Base-by-base conservation (phyloP, 2,113 vertebrate species). In the Nematolebias whitei region DNA sequence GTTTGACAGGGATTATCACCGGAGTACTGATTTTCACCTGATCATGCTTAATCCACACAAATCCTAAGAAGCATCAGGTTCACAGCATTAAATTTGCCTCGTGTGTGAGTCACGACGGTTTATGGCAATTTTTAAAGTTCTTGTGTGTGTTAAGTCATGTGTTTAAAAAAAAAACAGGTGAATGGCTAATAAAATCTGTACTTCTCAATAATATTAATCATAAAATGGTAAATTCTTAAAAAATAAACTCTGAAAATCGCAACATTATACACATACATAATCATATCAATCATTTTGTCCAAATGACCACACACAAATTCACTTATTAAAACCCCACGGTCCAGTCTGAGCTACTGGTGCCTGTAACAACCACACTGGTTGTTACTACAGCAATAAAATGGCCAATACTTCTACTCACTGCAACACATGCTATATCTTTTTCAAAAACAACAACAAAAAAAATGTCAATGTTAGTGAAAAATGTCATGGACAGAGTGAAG, bases 341-440 rank as follows among this genome's bases (percentile, higher is more conserved):
- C 51, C 72, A 67, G 75, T 82, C 69, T 77, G 55, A 63, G 44
- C 66, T 71, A 23, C 63, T 74, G 72, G 80, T 48, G 69, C 72
- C 56, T 69, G 45, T 57, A 35, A 74, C 71, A 67, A 75, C 76
- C 68, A 61, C 67, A 78, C n/a, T 68, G 78, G 62, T 82, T 44
- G 38, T 83, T 80, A 62, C 69, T 3, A 12, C 12, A 9, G 68
- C 12, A 47, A 80, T 90, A 85, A 88, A 86, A 90, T 12, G 83
- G 70, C 38, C 78, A 79, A 87, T 88, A 84, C 84, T 76, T 64
- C 41, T 50, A 74, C 76, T 84, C 85, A 87, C 75, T 80, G 82
- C 74, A 75, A 76, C 72, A 60, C 72, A 76, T 24, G 26, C 40
- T 20, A 22, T 22, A 9, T 54, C 16, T 48, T 16, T 26, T 23